Evolutionary conservation across 2,888 invertebrate genomes (phyloP).

Genomic region (Autographa pulchrina): DNA sequence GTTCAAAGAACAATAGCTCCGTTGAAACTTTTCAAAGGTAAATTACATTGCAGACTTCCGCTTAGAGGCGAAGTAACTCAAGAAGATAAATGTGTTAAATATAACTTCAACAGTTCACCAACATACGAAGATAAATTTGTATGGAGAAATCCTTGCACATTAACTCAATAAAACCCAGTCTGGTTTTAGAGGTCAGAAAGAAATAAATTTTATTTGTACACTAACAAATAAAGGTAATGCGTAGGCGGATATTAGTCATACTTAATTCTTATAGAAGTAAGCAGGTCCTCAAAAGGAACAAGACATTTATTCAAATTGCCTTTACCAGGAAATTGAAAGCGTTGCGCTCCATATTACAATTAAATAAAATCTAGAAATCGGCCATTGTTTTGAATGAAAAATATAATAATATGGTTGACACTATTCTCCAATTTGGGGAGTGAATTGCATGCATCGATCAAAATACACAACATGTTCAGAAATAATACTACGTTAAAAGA

Average conservation of each 20-base stretch:
- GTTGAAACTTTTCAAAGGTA: constrained; percentile 1
- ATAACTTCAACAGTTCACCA: not conserved
- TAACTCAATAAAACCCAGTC: not conserved
- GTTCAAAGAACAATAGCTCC: constrained; percentile 13
- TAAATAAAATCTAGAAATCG: not conserved
- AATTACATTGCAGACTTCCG: not conserved
- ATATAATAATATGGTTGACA: not conserved
- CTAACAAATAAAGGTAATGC: constrained; percentile 21
- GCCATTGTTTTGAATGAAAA: not conserved
- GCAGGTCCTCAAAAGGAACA: constrained; percentile 9
- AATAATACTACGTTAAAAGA: constrained; percentile 21
- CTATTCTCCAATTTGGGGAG: constrained; percentile 8
- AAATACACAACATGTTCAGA: not conserved
- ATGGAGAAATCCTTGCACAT: not conserved
- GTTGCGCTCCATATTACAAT: constrained; percentile 6
- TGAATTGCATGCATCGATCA: constrained; percentile 17
- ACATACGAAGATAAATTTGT: not conserved
- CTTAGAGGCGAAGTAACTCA: not conserved
- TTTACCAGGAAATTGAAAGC: constrained; percentile 38
- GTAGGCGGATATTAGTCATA: constrained; percentile 37
- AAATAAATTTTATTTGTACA: not conserved
- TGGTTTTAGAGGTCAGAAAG: not conserved
- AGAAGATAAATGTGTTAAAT: constrained; percentile 1
- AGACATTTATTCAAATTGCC: constrained; percentile 28
- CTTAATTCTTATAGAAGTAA: constrained; percentile 25